Evolutionary conservation across 2,797 vertebrate genomes (phyloP), one percentile per base, ranked within the genome.

Genomic region (Microchirus variegatus): DNA sequence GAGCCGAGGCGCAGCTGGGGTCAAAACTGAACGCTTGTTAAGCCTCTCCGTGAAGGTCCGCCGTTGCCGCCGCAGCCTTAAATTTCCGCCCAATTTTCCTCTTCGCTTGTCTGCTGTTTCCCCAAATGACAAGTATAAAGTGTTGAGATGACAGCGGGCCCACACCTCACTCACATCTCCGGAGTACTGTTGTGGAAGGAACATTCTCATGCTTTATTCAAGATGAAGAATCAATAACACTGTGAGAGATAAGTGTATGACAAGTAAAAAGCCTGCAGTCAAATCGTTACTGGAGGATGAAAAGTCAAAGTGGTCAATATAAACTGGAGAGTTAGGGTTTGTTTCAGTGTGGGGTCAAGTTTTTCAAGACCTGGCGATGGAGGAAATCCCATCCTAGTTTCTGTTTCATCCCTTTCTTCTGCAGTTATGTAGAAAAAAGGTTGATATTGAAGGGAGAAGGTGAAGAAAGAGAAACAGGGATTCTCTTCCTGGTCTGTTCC

Each of bases 1-100:
- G 61, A 35, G 45, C 11, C 1, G 31, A 6, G 3, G 62, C 66
- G 17, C 62, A 61, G 54, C 62, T 14, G 53, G 17, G 75, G 71
- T 75, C 68, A 52, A 40, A 59, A 62, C 16, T n/a, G 52, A 48
- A 57, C 55, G 53, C 80, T 74, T 64, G 71, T 83, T 80, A 80
- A 77, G 51, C 56, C 17, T 48, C 43, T 0, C 63, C 43, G 49
- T 15, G n/a, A 18, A 6, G 46, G 14, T 40, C 53, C 22, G 0
- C 51, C 1, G 54, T 53, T 6, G 3, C 13, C 9, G 26, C 40
- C 4, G 0, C 53, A 19, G 11, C 49, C 18, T 59, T 45, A 10
- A 2, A 13, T 58, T 48, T 54, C 66, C 19, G 2, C 41, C 41
- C 36, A 17, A 35, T 72, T 61, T 62, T 55, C 55, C n/a, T 15